phyloP scores from a whole-genome alignment of 2,797 vertebrate genomes.

The Hyperoplus immaculatus region DNA sequence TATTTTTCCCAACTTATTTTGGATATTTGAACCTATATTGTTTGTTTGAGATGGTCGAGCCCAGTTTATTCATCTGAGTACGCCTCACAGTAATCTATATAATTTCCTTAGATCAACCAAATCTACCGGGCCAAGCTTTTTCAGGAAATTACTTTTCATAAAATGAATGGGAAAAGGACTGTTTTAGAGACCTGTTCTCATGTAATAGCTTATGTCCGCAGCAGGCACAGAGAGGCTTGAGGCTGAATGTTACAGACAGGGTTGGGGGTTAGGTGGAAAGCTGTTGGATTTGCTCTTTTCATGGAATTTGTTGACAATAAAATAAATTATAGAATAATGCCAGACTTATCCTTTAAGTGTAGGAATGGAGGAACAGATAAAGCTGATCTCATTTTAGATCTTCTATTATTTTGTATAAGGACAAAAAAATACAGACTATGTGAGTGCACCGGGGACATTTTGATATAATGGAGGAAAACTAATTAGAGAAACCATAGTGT shows the following conservation, averaged over 20 bases:
- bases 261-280: not conserved
- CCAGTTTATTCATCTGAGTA: not conserved
- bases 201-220: not conserved
- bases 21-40: not conserved
- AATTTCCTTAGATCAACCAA: not conserved
- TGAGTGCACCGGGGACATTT: not conserved
- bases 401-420: not conserved
- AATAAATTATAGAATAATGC: constrained; percentile 1
- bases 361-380: not conserved
- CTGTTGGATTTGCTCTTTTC: not conserved
- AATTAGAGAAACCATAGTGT: not conserved
- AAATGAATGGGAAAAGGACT: not conserved
- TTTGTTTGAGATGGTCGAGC: not conserved
- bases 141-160: not conserved
- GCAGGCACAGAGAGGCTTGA: not conserved
- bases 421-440: not conserved
- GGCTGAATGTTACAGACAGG: not conserved
- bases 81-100: no score
- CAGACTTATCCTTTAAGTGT: not conserved
- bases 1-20: no score
- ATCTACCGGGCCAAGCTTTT: not conserved
- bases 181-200: not conserved
- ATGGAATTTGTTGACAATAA: not conserved
- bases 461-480: not conserved
- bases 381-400: not conserved